Conservation (phyloP, 2,113 vertebrate genomes). For the Corythaeola cristata region DNA sequence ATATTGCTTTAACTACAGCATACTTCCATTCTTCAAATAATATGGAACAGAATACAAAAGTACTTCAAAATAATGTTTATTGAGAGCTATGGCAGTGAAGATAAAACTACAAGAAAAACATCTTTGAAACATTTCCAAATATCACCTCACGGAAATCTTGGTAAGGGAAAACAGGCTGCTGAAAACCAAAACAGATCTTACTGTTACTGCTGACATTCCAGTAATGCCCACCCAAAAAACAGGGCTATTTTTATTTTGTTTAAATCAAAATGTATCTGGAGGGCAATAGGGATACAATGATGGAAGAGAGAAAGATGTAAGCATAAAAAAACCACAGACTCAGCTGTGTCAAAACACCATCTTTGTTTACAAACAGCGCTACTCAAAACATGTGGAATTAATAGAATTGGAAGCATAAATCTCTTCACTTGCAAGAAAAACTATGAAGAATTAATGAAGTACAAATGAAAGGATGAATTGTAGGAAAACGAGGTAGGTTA, state of each 20-base stretch:
- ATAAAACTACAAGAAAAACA: neutral
- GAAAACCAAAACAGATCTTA: neutral
- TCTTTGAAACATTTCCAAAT: neutral
- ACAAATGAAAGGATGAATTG: neutral
- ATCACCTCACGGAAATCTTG: neutral
- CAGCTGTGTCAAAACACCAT: neutral
- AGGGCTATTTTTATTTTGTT: neutral
- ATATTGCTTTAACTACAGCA: neutral
- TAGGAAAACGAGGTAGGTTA: neutral
- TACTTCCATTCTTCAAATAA: neutral
- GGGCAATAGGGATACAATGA: neutral
- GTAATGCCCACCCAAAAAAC: neutral
- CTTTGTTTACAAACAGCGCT: neutral
- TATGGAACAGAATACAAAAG: neutral
- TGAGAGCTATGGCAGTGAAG: neutral
- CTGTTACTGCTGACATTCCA: neutral
- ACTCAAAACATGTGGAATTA: neutral
- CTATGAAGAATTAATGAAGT: neutral
- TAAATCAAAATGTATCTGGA: neutral
- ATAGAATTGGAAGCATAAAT: neutral
- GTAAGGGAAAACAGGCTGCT: neutral
- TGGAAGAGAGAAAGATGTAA: neutral
- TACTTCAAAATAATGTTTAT: neutral
- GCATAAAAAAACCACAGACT: neutral
- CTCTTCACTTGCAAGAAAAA: neutral